Evolutionary conservation across 2,797 vertebrate genomes (phyloP), one percentile per base, ranked within the genome.

Genomic region (Tamandua tetradactyla): DNA sequence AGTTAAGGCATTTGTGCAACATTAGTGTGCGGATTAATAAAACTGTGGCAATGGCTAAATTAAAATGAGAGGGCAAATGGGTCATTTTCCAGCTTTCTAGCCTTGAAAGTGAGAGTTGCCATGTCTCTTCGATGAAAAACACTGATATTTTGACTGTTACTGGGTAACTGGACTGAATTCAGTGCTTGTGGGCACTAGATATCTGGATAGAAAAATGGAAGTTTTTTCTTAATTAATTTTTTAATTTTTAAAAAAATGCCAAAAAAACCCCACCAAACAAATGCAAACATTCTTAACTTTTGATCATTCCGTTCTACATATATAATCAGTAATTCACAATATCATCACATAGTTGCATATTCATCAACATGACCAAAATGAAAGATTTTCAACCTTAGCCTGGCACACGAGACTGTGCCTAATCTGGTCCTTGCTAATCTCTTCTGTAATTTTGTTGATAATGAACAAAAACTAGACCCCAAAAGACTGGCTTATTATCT

Each of bases 121-220:
- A 52, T 47, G 47, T 75, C 14, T 14, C 35, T 84, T 8, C 8
- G n/a, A 74, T 83, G 25, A 47, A 49, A 52, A 52, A 30, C 61
- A 72, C 40, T 66, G 35, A 13, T 74, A 23, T 49, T 80, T 81
- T 40, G 23, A 32, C 62, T 86, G 7, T 44, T 13, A 11, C 25
- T 83, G 47, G 14, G 25, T 93, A 47, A 62, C 61, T 64, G 62
- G n/a, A 64, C 79, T 78, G 20, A 47, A 82, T 82, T 32, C 57
- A 57, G 62, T 40, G 5, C 42, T 40, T 87, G 14, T 75, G 13
- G 52, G 10, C 15, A n/a, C n/a, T 55, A 2, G 47, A 11, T 32
- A 87, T 42, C 47, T 52, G 15, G 42, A 40, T 76, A 90, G 69
- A 72, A 94, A 94, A 90, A 80, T 57, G 23, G 27, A 84, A 81